These are phyloP conservation scores for Triplophysa rosa DNA, from an alignment of 2,113 vertebrate genomes.

Conservation along the genomic window DNA sequence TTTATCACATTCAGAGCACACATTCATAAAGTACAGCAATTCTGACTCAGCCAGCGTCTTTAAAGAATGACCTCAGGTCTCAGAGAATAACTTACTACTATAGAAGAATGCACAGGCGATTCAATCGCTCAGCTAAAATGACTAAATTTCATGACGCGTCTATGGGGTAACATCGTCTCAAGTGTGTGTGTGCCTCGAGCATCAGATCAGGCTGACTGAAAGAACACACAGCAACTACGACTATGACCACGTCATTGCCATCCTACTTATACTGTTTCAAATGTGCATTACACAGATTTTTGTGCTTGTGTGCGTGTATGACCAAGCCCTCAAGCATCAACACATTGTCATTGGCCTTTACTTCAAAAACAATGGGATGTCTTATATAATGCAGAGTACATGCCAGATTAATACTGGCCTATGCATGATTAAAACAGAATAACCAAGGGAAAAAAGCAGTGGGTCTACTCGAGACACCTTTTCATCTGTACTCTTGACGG, in stretches of 20 bases:
- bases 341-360: conserved; percentile 53
- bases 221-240: neutral
- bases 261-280: neutral
- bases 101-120: neutral
- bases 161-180: neutral
- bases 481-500: conserved; percentile 36
- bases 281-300: conserved; percentile 18
- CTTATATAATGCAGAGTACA: conserved; percentile 66
- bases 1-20: no score
- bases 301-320: conserved; percentile 10
- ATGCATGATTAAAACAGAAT: conserved; percentile 54
- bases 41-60: neutral
- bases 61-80: neutral
- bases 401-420: conserved; percentile 65
- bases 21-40: no score
- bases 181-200: conserved; percentile 11
- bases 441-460: conserved; percentile 45
- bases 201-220: neutral
- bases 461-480: conserved; percentile 51
- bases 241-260: conserved; percentile 7
- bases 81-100: neutral
- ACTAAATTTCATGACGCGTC: neutral
- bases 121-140: neutral
- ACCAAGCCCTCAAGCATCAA: conserved; percentile 29
- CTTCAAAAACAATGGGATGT: conserved; percentile 58